Percentiles rank a stretch among this genome's conserved stretches.
These are phyloP conservation scores for Alouatta palliata DNA, from an alignment of 2,113 vertebrate genomes.

Conservation along the genomic window DNA sequence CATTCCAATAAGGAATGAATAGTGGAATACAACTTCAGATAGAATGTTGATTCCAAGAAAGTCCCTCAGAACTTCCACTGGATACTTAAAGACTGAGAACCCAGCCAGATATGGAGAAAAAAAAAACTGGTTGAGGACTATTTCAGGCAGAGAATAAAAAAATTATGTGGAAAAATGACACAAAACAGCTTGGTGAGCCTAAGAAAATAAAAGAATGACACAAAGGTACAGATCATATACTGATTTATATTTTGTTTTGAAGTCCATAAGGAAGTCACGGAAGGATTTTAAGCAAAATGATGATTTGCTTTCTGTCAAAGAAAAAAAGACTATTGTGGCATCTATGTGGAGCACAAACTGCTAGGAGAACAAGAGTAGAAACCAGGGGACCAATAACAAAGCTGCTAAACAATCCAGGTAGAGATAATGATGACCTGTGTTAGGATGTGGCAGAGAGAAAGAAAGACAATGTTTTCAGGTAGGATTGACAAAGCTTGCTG, in stretches of 20 bases:
- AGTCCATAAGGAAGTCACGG: background rate
- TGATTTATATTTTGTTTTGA: constrained; percentile 32
- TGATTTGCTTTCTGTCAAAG: background rate
- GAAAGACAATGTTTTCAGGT: background rate
- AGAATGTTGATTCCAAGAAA: constrained; percentile 7
- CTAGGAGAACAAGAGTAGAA: background rate
- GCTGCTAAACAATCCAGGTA: background rate
- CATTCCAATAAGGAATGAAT: constrained; percentile 14
- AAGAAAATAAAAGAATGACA: constrained; percentile 9
- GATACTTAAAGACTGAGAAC: constrained; percentile 13
- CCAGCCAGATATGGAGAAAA: background rate
- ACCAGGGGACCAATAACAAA: background rate
- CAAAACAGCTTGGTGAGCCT: background rate
- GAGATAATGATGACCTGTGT: background rate
- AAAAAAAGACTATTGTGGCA: background rate
- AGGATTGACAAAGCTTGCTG: background rate
- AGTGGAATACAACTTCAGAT: background rate
- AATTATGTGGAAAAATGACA: background rate
- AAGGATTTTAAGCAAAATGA: background rate
- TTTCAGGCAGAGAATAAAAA: background rate
- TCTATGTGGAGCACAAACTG: background rate
- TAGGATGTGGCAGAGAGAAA: background rate
- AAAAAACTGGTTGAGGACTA: background rate
- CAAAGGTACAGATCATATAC: background rate
- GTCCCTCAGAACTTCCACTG: background rate